Conservation (phyloP, 2,797 vertebrate genomes). For the Petrocephalus sullivani region DNA sequence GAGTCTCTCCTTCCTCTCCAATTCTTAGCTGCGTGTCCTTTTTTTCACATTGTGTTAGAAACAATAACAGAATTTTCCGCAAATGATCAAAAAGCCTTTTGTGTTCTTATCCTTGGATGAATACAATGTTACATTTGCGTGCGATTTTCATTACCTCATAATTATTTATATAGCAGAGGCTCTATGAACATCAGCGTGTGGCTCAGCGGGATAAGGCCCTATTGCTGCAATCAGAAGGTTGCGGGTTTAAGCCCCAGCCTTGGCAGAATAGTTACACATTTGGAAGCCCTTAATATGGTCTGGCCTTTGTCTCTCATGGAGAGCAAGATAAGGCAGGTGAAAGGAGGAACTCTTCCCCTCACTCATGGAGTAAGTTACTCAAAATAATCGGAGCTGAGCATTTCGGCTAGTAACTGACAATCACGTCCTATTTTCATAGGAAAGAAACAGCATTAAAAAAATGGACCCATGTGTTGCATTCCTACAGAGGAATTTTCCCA, state of each 20-base stretch:
- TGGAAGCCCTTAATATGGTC: no score
- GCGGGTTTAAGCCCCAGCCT: background rate
- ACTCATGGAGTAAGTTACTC: background rate
- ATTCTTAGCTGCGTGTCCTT: background rate
- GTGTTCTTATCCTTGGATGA: background rate
- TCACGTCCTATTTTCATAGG: background rate
- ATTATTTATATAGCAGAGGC: background rate
- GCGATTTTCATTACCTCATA: background rate
- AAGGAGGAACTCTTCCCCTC: no score
- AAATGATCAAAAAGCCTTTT: background rate
- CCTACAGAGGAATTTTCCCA: background rate
- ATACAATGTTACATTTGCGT: background rate
- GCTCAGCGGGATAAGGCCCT: background rate
- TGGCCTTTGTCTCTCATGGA: background rate
- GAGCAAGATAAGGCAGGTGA: background rate
- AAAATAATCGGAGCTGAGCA: background rate
- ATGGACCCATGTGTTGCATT: background rate
- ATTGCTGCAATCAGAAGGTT: background rate
- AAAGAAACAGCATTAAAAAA: background rate
- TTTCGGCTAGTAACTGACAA: background rate
- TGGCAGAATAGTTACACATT: background rate
- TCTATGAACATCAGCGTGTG: background rate
- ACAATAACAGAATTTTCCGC: background rate
- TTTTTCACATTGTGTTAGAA: background rate
- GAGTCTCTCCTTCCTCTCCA: background rate